A percentile compares a stretch with the other conserved stretches of the same genome.
Conservation (phyloP, 1,140 invertebrate species). For the Pseudobourletiella spinata region DNA sequence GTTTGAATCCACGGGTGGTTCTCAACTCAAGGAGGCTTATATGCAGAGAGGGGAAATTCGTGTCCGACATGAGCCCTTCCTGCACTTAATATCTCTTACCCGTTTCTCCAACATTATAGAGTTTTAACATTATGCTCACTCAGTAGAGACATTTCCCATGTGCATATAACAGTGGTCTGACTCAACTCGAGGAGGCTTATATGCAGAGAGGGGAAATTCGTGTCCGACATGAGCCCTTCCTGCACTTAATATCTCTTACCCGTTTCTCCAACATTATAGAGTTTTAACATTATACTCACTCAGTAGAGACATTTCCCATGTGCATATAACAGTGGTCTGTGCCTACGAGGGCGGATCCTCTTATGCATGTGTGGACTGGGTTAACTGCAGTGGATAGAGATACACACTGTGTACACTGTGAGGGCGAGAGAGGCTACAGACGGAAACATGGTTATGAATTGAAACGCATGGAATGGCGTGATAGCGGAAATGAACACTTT, state of each 20-base stretch:
- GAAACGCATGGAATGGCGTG: slow-evolving; percentile 31
- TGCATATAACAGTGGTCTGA: too few species aligned
- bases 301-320: background rate
- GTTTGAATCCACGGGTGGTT: slow-evolving; percentile 2
- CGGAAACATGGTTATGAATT: slow-evolving; percentile 37
- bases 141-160: background rate
- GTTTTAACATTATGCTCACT: background rate
- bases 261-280: background rate
- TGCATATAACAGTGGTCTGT: too few species aligned
- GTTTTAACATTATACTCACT: background rate
- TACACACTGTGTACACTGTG: background rate
- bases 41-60: background rate
- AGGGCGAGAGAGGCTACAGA: slow-evolving; percentile 9
- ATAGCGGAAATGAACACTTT: slow-evolving; percentile 37
- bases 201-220: background rate
- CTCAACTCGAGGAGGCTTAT: background rate
- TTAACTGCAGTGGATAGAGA: background rate
- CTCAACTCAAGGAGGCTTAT: background rate
- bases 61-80: background rate
- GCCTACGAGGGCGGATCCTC: background rate
- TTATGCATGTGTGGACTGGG: background rate
- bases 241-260: background rate
- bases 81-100: background rate
- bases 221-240: background rate
- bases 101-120: background rate